Percentiles rank a stretch among this genome's conserved stretches.
These are phyloP conservation scores for Asarcornis scutulata DNA, from an alignment of 2,113 vertebrate genomes.

Conservation along the genomic window DNA sequence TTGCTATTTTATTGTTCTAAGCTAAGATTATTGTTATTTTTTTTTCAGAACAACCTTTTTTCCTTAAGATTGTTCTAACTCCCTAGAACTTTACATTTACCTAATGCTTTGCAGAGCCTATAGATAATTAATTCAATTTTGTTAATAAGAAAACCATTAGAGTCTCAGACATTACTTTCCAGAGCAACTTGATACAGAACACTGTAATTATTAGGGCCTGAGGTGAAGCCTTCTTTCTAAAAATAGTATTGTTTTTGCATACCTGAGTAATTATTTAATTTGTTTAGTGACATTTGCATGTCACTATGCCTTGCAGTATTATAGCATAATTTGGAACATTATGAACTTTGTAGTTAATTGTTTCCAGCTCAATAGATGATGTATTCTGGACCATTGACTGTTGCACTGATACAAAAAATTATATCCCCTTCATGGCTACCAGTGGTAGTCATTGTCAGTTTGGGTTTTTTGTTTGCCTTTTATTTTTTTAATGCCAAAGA, in stretches of 20 bases:
- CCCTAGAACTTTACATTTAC: not conserved
- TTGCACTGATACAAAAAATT: not conserved
- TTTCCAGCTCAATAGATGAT: not conserved
- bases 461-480: not conserved
- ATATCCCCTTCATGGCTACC: not conserved
- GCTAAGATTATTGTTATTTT: not conserved
- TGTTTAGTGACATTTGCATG: not conserved
- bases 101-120: not conserved
- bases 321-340: not conserved
- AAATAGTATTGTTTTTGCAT: slow-evolving; percentile 19
- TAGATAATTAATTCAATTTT: not conserved
- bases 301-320: not conserved
- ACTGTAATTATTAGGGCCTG: not conserved
- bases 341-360: not conserved
- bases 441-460: not conserved
- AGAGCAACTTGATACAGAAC: not conserved
- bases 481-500: not conserved
- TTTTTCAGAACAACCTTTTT: not conserved
- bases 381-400: not conserved
- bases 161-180: not conserved
- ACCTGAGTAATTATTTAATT: slow-evolving; percentile 8
- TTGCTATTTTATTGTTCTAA: too few relatives aligned
- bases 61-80: not conserved
- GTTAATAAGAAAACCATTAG: not conserved
- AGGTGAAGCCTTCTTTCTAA: not conserved